Evolutionary conservation across 2,113 vertebrate genomes (phyloP).

Genomic region (Xyrauchen texanus): DNA sequence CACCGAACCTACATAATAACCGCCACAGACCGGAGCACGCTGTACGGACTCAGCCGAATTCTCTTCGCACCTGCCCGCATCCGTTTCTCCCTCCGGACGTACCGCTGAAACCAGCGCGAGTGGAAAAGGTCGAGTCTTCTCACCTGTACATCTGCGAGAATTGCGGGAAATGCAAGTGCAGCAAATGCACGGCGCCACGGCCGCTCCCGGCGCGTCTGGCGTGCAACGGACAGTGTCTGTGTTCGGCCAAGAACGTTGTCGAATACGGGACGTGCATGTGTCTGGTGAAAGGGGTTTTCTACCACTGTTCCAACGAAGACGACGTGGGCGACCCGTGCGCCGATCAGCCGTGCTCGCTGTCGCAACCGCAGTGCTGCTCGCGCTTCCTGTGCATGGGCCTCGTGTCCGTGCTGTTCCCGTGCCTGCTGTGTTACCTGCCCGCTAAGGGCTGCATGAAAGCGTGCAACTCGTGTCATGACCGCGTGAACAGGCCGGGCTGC

Average conservation of each 20-base stretch:
- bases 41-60: conserved; percentile 88
- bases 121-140: conserved; percentile 41
- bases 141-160: conserved; percentile 94
- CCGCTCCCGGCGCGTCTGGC: conserved; percentile 90
- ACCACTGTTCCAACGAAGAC: conserved; percentile 92
- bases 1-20: conserved; percentile 69
- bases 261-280: conserved; percentile 98
- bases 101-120: conserved; percentile 82
- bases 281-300: conserved; percentile 93
- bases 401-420: conserved; percentile 88
- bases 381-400: conserved; percentile 96
- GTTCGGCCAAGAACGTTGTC: conserved; percentile 91
- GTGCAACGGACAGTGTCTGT: conserved; percentile 90
- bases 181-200: conserved; percentile 89
- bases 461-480: conserved; percentile 89
- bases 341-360: conserved; percentile 94
- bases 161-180: conserved; percentile 94
- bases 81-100: conserved; percentile 69
- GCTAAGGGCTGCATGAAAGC: conserved; percentile 89
- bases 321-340: conserved; percentile 89
- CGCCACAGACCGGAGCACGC: conserved; percentile 71
- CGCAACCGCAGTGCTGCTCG: conserved; percentile 91
- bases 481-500: conserved; percentile 87
- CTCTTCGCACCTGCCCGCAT: conserved; percentile 62
- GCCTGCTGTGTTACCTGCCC: conserved; percentile 94